These are phyloP conservation scores for Ptiloglossa arizonensis DNA, from an alignment of 1,140 invertebrate genomes.

Conservation along the genomic window DNA sequence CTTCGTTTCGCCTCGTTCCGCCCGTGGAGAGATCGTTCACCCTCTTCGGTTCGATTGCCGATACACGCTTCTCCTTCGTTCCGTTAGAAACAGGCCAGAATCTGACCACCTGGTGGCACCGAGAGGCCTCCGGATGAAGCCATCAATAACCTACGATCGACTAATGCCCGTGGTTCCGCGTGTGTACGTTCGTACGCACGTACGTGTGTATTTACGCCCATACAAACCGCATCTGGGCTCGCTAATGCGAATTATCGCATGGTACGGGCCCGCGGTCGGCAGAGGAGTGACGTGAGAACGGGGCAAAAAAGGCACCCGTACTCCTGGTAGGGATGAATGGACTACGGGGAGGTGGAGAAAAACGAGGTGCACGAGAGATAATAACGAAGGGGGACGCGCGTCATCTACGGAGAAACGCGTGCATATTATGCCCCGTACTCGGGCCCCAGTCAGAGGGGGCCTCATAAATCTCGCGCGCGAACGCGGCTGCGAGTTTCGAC, in stretches of 20 bases:
- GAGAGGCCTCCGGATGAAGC: conserved; percentile 69
- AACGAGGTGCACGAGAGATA: conserved; percentile 38
- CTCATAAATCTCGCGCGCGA: conserved; percentile 47
- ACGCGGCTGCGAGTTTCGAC: conserved; percentile 48
- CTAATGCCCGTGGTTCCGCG: conserved; percentile 37
- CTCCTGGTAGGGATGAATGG: conserved; percentile 25
- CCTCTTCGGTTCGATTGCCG: conserved; percentile 42
- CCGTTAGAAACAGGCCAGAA: conserved; percentile 45
- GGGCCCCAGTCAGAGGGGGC: conserved; percentile 3
- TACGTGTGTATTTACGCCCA: conserved; percentile 53
- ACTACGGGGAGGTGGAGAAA: conserved; percentile 39
- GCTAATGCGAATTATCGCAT: conserved; percentile 46
- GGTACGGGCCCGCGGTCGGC: conserved; percentile 50
- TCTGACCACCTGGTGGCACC: conserved; percentile 71
- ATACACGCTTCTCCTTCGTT: conserved; percentile 32
- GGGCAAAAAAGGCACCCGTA: conserved; percentile 21
- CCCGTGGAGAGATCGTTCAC: conserved; percentile 15
- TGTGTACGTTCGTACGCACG: neutral
- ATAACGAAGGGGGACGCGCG: conserved; percentile 45
- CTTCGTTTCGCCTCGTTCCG: neutral
- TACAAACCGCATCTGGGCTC: conserved; percentile 68
- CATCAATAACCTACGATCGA: conserved; percentile 74
- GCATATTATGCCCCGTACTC: conserved; percentile 43
- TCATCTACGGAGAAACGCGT: conserved; percentile 48
- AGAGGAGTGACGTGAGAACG: conserved; percentile 48